Evolutionary conservation across 2,888 invertebrate genomes (phyloP).

Genomic region (Scaptomyza parva): DNA sequence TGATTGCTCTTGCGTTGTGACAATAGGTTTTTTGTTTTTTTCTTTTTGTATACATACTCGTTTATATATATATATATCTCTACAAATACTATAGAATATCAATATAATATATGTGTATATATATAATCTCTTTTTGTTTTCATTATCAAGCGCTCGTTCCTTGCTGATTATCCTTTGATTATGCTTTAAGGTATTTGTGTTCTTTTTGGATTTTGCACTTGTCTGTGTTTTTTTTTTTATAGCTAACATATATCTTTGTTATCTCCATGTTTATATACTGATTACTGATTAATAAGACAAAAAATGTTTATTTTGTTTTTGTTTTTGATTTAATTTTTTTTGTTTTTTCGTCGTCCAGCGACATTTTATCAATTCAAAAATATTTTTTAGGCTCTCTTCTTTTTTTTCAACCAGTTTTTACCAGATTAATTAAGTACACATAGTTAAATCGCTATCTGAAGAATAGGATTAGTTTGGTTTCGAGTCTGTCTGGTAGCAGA

Average conservation of each 20-base stretch:
- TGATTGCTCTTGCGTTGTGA: constrained; percentile 78
- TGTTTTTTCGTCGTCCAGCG: constrained; percentile 75
- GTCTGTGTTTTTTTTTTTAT: constrained; percentile 3
- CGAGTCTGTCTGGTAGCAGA: too few relatives aligned
- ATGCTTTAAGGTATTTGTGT: constrained; percentile 33
- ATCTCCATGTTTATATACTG: constrained; percentile 2
- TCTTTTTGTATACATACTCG: constrained; percentile 34
- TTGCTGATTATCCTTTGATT: constrained; percentile 57
- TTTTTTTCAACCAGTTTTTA: not conserved
- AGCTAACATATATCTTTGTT: constrained; percentile 5
- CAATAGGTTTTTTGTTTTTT: constrained; percentile 49
- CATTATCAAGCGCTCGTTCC: constrained; percentile 31
- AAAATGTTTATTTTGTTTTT: constrained; percentile 11
- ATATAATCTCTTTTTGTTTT: constrained; percentile 12
- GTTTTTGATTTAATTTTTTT: not conserved
- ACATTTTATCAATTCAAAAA: constrained; percentile 61
- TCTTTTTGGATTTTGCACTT: constrained; percentile 4
- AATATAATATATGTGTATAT: too few relatives aligned
- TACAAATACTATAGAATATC: constrained; percentile 27
- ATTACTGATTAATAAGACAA: constrained; percentile 18
- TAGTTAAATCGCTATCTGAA: not conserved
- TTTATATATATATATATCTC: constrained; percentile 30
- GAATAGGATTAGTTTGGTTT: not conserved
- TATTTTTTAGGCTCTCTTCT: not conserved
- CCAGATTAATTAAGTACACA: constrained; percentile 19